A percentile compares a stretch with the other conserved stretches of the same genome.
These are phyloP conservation scores for Mythimna loreyi DNA, from an alignment of 2,888 invertebrate genomes.

Conservation along the genomic window DNA sequence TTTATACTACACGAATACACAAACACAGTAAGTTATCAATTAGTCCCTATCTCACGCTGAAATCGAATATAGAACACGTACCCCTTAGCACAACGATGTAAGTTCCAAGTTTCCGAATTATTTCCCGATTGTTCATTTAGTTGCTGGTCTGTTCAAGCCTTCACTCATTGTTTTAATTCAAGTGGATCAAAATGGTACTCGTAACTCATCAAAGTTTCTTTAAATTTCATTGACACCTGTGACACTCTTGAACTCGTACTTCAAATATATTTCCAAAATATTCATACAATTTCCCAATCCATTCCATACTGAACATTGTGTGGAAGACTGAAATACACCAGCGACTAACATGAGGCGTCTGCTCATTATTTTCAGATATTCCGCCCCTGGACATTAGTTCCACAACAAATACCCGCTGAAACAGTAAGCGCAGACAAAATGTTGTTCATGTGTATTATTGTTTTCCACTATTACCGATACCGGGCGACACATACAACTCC, in stretches of 20 bases:
- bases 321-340: constrained; percentile 81
- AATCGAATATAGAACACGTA: constrained; percentile 34
- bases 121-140: constrained; percentile 72
- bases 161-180: constrained; percentile 64
- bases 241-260: background rate
- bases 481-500: constrained; percentile 78
- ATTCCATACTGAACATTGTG: constrained; percentile 61
- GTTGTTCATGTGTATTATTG: constrained; percentile 89
- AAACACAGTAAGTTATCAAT: constrained; percentile 56
- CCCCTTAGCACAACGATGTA: constrained; percentile 44
- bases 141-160: constrained; percentile 81
- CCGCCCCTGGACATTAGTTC: constrained; percentile 90
- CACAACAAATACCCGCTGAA: constrained; percentile 88
- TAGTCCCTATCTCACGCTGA: constrained; percentile 40
- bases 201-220: background rate
- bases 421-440: constrained; percentile 89
- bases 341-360: constrained; percentile 86
- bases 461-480: constrained; percentile 85
- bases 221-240: background rate
- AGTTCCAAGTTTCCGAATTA: constrained; percentile 60
- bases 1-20: constrained; percentile 53
- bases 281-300: background rate
- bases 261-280: background rate
- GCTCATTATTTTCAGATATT: constrained; percentile 90
- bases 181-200: background rate